Evolutionary conservation across 2,797 vertebrate species (phyloP), one percentile per base, ranked within the genome.

Genomic region (Enoplosus armatus): DNA sequence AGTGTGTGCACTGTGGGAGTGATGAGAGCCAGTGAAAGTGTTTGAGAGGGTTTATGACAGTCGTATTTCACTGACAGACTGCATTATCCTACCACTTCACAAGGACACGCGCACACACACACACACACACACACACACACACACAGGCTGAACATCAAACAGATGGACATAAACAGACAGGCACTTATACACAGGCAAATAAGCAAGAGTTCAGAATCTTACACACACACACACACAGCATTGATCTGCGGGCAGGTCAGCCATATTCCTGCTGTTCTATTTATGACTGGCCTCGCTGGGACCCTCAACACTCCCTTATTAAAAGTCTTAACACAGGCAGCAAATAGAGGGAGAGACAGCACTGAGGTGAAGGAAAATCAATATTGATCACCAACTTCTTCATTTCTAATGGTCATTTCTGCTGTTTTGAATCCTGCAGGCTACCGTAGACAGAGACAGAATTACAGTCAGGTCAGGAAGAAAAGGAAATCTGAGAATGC

Each of bases 221-320:
- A 31, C 56, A n/a, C 43, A 27, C 43, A 55, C 55, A 75, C 47
- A 41, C 53, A 50, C 35, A 35, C 60, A 63, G 75, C 85, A 90
- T 94, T 91, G 94, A 95, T 95, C 87, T 88, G 85, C 56, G 85
- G 91, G 83, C 74, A 24, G 65, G 35, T 16, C 76, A 20, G 53
- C 82, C 86, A 87, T 87, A 84, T 92, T 85, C 89, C 90, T 87
- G 92, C 85, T 85, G 82, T 68, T 92, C 88, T 91, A 88, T 94
- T 93, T 94, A 91, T 83, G 58, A 79, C n/a, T 29, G 78, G 90
- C 84, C 92, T 88, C 91, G 11, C 82, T 68, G 90, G 88, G 90
- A 91, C 92, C 90, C 90, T 94, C 85, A 77, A 75, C 85, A 43
- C 86, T 77, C 72, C 75, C 87, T 91, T 84, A 92, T 90, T 92